These are phyloP conservation scores for Cataglyphis livida DNA, from an alignment of 2,888 invertebrate species.

Conservation along the genomic window DNA sequence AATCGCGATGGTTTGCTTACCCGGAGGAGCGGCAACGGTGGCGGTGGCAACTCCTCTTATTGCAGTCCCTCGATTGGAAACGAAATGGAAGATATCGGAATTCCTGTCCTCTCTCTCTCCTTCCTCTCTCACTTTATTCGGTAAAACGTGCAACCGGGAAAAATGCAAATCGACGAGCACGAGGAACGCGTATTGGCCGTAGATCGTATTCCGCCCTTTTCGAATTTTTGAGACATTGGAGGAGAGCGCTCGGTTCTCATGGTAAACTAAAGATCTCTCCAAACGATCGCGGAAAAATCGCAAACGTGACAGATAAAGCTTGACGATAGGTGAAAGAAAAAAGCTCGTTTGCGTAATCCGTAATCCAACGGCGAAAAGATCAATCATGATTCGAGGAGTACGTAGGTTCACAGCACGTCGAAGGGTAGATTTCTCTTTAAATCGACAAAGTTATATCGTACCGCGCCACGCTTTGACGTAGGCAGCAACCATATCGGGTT, in stretches of 20 bases:
- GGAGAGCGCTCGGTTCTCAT: not conserved
- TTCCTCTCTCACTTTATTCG: not conserved
- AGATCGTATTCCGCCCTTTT: slow-evolving; percentile 41
- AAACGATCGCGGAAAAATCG: slow-evolving; percentile 19
- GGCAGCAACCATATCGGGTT: slow-evolving; percentile 21
- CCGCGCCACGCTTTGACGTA: slow-evolving; percentile 3
- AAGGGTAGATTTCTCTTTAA: not conserved
- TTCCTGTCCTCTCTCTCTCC: slow-evolving; percentile 54
- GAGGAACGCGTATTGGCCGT: slow-evolving; percentile 33
- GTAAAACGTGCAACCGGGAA: slow-evolving; percentile 67
- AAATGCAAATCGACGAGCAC: slow-evolving; percentile 73
- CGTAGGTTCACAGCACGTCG: not conserved
- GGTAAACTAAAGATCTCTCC: slow-evolving; percentile 24
- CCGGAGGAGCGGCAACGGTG: slow-evolving; percentile 58
- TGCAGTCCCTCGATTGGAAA: slow-evolving; percentile 73
- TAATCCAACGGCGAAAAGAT: slow-evolving; percentile 13
- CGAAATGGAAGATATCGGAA: slow-evolving; percentile 78
- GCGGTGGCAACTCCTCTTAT: slow-evolving; percentile 69
- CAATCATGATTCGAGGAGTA: slow-evolving; percentile 27
- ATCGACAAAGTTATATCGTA: slow-evolving; percentile 23
- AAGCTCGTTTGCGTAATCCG: slow-evolving; percentile 11
- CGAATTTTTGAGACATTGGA: slow-evolving; percentile 23
- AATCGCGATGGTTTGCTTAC: slow-evolving; percentile 76
- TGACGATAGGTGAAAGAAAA: not conserved
- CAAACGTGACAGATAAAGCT: not conserved